Percentiles rank a stretch among this genome's conserved stretches.
Evolutionary conservation across 2,888 invertebrate genomes (phyloP).

Genomic region (Cremastobaeus sp.): DNA sequence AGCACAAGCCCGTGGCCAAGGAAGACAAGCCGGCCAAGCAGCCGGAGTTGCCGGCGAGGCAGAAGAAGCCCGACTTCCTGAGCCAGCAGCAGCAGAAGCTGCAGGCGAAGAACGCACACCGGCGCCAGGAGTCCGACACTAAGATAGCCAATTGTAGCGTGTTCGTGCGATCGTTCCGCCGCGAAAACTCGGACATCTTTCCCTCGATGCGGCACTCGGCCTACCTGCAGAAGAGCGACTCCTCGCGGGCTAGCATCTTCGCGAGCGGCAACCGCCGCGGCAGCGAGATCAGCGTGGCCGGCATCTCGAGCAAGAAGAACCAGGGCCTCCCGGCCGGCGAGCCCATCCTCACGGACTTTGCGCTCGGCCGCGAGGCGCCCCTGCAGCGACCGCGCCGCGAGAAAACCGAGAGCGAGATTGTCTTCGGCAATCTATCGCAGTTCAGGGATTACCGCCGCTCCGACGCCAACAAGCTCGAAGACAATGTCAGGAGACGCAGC

Average conservation of each 20-base stretch:
- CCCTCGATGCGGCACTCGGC: slow-evolving; percentile 89
- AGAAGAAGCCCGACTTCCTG: slow-evolving; percentile 65
- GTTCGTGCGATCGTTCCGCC: slow-evolving; percentile 88
- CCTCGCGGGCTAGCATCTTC: slow-evolving; percentile 77
- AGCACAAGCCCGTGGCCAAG: slow-evolving; percentile 60
- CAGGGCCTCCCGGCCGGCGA: slow-evolving; percentile 80
- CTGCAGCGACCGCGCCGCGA: slow-evolving; percentile 85
- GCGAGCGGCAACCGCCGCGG: slow-evolving; percentile 85
- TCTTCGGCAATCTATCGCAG: slow-evolving; percentile 81
- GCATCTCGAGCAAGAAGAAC: slow-evolving; percentile 78
- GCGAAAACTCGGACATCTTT: slow-evolving; percentile 91
- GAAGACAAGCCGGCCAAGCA: slow-evolving; percentile 69
- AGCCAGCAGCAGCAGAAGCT: slow-evolving; percentile 77
- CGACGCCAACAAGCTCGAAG: slow-evolving; percentile 74
- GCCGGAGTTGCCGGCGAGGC: slow-evolving; percentile 66
- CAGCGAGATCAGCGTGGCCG: slow-evolving; percentile 79
- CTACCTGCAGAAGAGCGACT: slow-evolving; percentile 82
- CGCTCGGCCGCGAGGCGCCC: slow-evolving; percentile 79
- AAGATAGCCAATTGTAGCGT: slow-evolving; percentile 82
- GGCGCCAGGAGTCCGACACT: slow-evolving; percentile 86
- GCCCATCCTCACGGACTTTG: slow-evolving; percentile 85
- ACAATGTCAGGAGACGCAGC: slow-evolving; percentile 77
- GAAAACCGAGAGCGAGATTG: slow-evolving; percentile 93
- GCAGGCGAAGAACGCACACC: slow-evolving; percentile 80
- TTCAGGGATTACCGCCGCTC: slow-evolving; percentile 76